A percentile compares a stretch with the other conserved stretches of the same genome.
phyloP scores from a whole-genome alignment of 2,113 vertebrate species.

The Gambusia affinis region DNA sequence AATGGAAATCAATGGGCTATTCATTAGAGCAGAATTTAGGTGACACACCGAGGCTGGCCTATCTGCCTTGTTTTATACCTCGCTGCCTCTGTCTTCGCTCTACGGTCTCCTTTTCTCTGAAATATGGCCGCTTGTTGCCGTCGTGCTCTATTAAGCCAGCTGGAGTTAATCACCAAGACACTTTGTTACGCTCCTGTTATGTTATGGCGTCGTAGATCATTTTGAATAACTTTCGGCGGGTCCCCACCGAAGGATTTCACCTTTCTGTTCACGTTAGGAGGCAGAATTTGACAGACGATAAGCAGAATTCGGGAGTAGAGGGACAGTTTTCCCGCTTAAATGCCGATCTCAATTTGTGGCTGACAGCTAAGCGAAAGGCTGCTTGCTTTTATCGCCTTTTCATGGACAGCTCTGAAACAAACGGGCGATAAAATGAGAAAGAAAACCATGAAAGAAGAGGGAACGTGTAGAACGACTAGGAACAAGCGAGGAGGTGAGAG shows the following conservation, averaged over 20 bases:
- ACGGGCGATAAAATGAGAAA: background rate
- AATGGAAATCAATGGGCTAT: slow-evolving; percentile 85
- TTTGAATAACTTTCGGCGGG: slow-evolving; percentile 8
- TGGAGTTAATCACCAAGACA: slow-evolving; percentile 48
- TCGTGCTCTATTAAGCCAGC: slow-evolving; percentile 32
- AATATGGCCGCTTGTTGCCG: slow-evolving; percentile 42
- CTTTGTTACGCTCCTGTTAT: slow-evolving; percentile 28
- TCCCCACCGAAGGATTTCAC: background rate
- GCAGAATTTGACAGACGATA: slow-evolving; percentile 19
- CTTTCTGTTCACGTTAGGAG: background rate
- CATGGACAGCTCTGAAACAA: background rate
- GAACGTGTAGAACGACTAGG: slow-evolving; percentile 5
- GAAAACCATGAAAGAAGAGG: background rate
- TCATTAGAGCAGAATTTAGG: slow-evolving; percentile 82
- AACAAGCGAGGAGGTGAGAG: slow-evolving; percentile 35
- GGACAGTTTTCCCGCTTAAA: background rate
- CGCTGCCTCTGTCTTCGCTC: slow-evolving; percentile 30
- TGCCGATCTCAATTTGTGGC: slow-evolving; percentile 20
- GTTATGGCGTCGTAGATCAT: slow-evolving; percentile 29
- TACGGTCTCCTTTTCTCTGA: slow-evolving; percentile 41
- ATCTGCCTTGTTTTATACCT: slow-evolving; percentile 45
- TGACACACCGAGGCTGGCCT: slow-evolving; percentile 44
- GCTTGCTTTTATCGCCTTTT: background rate
- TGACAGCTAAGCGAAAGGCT: background rate
- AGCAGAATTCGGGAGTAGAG: slow-evolving; percentile 25